phyloP scores from a whole-genome alignment of 2,113 vertebrate genomes.

The Phylloscopus whistleri region DNA sequence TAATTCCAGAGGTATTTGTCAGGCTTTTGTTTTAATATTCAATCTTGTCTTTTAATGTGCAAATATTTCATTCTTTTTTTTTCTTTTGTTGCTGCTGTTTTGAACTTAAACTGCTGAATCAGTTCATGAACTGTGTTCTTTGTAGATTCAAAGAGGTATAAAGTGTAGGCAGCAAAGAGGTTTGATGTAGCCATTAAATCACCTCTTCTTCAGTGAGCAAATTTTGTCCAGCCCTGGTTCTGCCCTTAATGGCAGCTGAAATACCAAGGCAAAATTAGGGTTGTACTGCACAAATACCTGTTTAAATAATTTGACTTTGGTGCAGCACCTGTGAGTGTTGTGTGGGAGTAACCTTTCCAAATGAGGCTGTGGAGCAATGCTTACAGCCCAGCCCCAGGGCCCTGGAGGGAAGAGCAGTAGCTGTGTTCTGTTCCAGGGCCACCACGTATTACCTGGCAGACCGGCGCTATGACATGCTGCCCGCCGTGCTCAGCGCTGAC shows the following conservation, averaged over 20 bases:
- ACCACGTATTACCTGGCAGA: slow-evolving; percentile 94
- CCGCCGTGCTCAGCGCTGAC: slow-evolving; percentile 84
- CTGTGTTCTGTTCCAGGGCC: slow-evolving; percentile 73
- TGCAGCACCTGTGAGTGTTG: neutral
- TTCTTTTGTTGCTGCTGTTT: neutral
- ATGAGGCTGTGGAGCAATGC: neutral
- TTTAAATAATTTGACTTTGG: neutral
- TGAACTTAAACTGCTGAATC: neutral
- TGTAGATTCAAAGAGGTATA: neutral
- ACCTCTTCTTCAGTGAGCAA: neutral
- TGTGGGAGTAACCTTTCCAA: neutral
- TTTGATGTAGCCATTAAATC: neutral
- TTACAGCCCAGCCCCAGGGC: neutral
- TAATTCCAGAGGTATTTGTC: neutral
- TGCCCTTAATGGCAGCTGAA: neutral
- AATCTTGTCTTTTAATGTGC: neutral
- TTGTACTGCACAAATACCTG: neutral
- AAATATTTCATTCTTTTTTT: neutral
- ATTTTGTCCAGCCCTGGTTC: neutral
- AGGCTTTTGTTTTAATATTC: neutral
- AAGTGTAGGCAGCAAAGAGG: neutral
- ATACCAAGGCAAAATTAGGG: neutral
- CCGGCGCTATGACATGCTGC: slow-evolving; percentile 93
- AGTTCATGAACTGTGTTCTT: neutral
- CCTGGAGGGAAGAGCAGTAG: neutral